Evolutionary conservation across 1,140 invertebrate species (phyloP).

Genomic region (Parasteatoda tepidariorum): DNA sequence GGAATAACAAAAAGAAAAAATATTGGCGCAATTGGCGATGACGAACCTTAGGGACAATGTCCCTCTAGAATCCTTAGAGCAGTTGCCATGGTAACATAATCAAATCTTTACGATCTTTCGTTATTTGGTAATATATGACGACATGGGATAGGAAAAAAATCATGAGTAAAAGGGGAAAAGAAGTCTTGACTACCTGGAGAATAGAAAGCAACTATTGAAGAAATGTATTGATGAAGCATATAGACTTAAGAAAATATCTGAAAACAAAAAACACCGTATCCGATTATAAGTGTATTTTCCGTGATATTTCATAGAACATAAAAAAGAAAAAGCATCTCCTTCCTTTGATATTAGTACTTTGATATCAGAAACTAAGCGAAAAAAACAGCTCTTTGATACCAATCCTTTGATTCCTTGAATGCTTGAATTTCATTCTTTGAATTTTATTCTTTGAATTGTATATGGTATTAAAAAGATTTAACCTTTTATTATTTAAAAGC

Average conservation of each 20-base stretch:
- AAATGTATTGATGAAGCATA: neutral
- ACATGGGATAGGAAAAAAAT: slow-evolving; percentile 4
- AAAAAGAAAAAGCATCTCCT: too few species aligned
- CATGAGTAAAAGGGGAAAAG: slow-evolving; percentile 3
- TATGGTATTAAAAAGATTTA: too few species aligned
- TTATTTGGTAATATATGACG: slow-evolving; percentile 28
- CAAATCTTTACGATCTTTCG: slow-evolving; percentile 53
- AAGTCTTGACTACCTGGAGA: neutral
- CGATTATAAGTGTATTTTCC: neutral
- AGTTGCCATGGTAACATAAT: slow-evolving; percentile 36
- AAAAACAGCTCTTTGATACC: too few species aligned
- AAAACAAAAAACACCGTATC: neutral
- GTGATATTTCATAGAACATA: neutral
- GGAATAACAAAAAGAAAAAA: too few species aligned
- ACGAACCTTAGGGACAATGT: slow-evolving; percentile 15
- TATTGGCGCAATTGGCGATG: slow-evolving; percentile 1
- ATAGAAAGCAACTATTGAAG: slow-evolving; percentile 2
- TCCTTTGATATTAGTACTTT: too few species aligned
- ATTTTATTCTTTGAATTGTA: too few species aligned
- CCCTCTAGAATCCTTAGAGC: neutral
- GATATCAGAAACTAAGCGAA: too few species aligned
- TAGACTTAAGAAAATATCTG: neutral
- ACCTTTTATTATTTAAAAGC: too few species aligned
- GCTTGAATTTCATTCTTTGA: too few species aligned
- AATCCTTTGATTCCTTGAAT: too few species aligned